A percentile compares a stretch with the other conserved stretches of the same genome.
These are phyloP conservation scores for Asobara japonica DNA, from an alignment of 1,140 invertebrate species.

Conservation along the genomic window DNA sequence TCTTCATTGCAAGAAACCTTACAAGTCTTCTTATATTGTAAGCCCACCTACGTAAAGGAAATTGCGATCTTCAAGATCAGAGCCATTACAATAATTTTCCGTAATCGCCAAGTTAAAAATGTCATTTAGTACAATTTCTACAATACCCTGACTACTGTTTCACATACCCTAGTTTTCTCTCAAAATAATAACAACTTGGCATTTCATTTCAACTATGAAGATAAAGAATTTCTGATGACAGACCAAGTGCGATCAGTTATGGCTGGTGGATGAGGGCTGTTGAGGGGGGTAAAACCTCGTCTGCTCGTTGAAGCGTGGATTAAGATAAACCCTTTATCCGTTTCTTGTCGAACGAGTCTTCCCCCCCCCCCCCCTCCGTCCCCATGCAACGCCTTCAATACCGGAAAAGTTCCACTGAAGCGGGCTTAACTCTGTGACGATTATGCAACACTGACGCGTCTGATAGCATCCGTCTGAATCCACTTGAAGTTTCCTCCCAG, in stretches of 20 bases:
- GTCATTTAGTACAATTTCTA: no score
- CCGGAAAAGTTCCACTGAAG: neutral
- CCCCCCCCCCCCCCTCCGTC: slow-evolving; percentile 43
- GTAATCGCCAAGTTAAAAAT: no score
- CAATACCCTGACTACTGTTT: no score
- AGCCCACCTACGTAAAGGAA: no score
- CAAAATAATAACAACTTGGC: slow-evolving; percentile 45
- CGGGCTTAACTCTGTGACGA: neutral
- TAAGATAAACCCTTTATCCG: slow-evolving; percentile 67
- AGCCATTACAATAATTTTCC: no score
- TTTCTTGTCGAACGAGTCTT: slow-evolving; percentile 62
- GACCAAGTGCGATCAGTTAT: slow-evolving; percentile 63
- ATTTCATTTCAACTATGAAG: slow-evolving; percentile 38
- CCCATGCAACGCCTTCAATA: neutral
- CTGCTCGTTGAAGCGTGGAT: slow-evolving; percentile 63
- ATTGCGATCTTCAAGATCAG: no score
- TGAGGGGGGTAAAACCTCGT: slow-evolving; percentile 53
- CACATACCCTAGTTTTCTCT: no score
- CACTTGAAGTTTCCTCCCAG: neutral
- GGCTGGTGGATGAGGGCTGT: slow-evolving; percentile 41
- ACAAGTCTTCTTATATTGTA: no score
- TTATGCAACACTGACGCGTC: slow-evolving; percentile 21
- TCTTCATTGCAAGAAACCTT: no score
- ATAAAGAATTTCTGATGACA: slow-evolving; percentile 33
- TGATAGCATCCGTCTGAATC: neutral